Evolutionary conservation across 2,113 vertebrate genomes (phyloP).

Genomic region (Trichechus manatus): DNA sequence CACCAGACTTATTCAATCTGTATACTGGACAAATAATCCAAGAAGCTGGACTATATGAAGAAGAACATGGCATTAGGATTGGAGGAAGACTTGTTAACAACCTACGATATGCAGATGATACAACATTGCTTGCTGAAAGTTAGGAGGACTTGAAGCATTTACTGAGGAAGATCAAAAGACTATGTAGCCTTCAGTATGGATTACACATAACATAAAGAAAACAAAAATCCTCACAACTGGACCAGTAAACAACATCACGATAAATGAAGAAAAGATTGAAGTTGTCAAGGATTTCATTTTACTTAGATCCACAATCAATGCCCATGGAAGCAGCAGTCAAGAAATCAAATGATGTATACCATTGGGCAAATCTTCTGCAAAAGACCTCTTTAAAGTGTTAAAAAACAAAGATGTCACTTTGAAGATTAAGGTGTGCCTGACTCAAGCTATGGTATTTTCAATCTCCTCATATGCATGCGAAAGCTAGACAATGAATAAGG

Average conservation of each 20-base stretch:
- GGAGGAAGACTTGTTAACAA: neutral
- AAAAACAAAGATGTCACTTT: neutral
- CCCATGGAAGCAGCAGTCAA: neutral
- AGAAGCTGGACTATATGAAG: neutral
- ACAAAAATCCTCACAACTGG: neutral
- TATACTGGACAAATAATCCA: neutral
- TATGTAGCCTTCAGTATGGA: neutral
- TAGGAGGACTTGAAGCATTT: neutral
- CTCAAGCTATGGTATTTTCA: neutral
- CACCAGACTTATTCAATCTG: neutral
- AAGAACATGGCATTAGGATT: neutral
- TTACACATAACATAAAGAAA: too few species aligned
- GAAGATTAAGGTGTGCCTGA: neutral
- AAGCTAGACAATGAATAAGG: neutral
- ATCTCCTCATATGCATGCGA: neutral
- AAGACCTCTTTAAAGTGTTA: neutral
- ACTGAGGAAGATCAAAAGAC: neutral
- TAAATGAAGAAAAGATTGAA: neutral
- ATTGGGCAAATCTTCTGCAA: neutral
- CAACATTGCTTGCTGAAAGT: neutral
- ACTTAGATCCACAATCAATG: neutral
- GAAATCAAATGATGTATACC: neutral
- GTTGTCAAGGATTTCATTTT: neutral
- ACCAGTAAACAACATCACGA: neutral
- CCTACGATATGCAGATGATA: neutral